Percentiles rank a stretch among this genome's conserved stretches.
These are phyloP conservation scores for Eupithecia vulgata DNA, from an alignment of 2,888 invertebrate species.

Conservation along the genomic window DNA sequence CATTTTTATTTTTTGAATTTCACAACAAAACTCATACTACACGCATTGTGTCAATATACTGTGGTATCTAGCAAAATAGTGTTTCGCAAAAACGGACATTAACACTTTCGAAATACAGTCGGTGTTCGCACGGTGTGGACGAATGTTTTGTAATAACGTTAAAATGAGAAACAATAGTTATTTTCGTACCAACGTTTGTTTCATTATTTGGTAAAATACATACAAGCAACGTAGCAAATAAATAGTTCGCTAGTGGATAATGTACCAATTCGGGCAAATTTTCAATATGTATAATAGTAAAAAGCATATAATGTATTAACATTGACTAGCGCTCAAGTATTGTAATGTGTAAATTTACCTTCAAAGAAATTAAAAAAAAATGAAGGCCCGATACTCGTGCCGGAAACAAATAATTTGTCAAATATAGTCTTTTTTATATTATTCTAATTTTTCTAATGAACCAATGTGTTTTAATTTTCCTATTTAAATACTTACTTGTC, in stretches of 20 bases:
- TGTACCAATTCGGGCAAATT: too few relatives aligned
- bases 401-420: not conserved
- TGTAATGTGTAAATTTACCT: too few relatives aligned
- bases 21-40: not conserved
- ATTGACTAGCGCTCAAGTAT: too few relatives aligned
- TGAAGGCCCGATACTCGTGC: not conserved
- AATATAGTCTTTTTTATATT: not conserved
- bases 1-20: not conserved
- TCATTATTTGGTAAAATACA: not conserved
- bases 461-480: constrained; percentile 8
- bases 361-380: too few relatives aligned
- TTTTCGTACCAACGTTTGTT: constrained; percentile 8
- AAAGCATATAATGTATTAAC: too few relatives aligned
- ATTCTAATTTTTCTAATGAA: not conserved
- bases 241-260: too few relatives aligned
- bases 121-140: constrained; percentile 61
- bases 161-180: constrained; percentile 21
- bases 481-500: constrained; percentile 13
- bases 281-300: too few relatives aligned
- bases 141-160: constrained; percentile 59
- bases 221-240: not conserved
- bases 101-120: constrained; percentile 53
- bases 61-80: constrained; percentile 43
- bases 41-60: constrained; percentile 31
- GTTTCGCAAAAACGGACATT: constrained; percentile 68